Evolutionary conservation across 2,888 invertebrate species (phyloP), one percentile per base, ranked within the genome.

Genomic region (Coelinius sp.): DNA sequence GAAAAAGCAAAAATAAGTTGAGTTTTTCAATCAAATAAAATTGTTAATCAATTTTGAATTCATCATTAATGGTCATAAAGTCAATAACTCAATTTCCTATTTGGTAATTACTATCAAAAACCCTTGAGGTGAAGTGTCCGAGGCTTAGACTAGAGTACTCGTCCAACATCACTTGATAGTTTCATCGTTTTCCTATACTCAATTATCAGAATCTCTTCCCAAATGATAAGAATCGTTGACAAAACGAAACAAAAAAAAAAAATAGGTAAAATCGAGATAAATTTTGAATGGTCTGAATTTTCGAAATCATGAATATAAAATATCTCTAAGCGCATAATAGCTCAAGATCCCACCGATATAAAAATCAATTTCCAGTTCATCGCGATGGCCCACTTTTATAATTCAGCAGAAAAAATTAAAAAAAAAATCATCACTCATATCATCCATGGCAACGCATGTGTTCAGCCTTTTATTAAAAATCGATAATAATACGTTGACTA

Each of bases 51-150:
- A n/a, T n/a, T n/a, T n/a, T n/a, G 10, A 41, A n/a, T 41, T 41
- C n/a, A n/a, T 41, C 41, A n/a, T 41, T 2, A 41, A n/a, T 41
- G n/a, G 4, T 41, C 10, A 1, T 41, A 12, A 41, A 41, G 5
- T 41, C 41, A 10, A 5, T n/a, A 4, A 24, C 10, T 52, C 24
- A 52, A 24, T 52, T 17, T 24, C 35, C 49, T 62, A 27, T 17
- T 63, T 17, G 78, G 80, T 79, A 80, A 81, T 81, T 80, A 82
- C 78, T n/a, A 20, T 62, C 25, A 76, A 80, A 78, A 81, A 80
- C 83, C 79, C 82, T 82, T 72, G 82, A 82, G 72, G 68, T 82
- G 79, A 82, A 82, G 82, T 82, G 78, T 77, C 75, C 71, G 74
- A 76, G 82, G 83, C 82, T 82, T 82, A 68, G 52, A 46, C 64